Conservation (phyloP, 2,113 vertebrate genomes). For the Monopterus albus region DNA sequence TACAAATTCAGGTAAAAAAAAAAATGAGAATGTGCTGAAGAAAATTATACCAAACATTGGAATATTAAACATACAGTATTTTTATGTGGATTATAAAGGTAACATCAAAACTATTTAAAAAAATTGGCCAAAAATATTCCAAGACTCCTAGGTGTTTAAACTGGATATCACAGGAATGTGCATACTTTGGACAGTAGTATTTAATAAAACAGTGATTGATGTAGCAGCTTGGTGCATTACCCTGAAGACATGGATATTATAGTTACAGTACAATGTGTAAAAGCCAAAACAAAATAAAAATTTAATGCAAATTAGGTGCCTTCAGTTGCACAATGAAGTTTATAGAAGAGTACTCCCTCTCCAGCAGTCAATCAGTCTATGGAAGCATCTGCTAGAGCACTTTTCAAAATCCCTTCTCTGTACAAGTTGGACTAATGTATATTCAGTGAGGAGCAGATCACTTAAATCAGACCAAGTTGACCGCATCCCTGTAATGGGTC, state of each 20-base stretch:
- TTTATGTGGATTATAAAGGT: no score
- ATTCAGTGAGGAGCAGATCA: conserved; percentile 62
- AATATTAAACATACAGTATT: not conserved
- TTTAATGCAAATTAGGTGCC: conserved; percentile 19
- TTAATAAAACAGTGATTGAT: conserved; percentile 9
- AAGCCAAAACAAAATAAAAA: not conserved
- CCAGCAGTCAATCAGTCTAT: conserved; percentile 66
- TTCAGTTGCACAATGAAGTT: conserved; percentile 26
- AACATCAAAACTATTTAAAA: no score
- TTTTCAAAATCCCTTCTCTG: conserved; percentile 49
- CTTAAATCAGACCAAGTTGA: conserved; percentile 67
- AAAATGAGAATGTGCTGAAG: no score
- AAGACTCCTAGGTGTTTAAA: no score
- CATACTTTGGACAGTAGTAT: not conserved
- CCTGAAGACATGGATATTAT: not conserved
- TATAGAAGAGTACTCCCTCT: conserved; percentile 46
- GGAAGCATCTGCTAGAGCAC: conserved; percentile 77
- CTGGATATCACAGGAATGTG: no score
- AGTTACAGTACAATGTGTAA: conserved; percentile 5
- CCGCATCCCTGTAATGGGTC: conserved; percentile 62
- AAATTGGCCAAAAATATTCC: no score
- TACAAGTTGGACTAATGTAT: conserved; percentile 48
- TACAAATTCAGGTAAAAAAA: no score
- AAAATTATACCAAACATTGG: no score
- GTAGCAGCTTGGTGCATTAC: conserved; percentile 14